These are phyloP conservation scores for Perca schrenkii DNA, from an alignment of 2,113 vertebrate species.

Conservation along the genomic window DNA sequence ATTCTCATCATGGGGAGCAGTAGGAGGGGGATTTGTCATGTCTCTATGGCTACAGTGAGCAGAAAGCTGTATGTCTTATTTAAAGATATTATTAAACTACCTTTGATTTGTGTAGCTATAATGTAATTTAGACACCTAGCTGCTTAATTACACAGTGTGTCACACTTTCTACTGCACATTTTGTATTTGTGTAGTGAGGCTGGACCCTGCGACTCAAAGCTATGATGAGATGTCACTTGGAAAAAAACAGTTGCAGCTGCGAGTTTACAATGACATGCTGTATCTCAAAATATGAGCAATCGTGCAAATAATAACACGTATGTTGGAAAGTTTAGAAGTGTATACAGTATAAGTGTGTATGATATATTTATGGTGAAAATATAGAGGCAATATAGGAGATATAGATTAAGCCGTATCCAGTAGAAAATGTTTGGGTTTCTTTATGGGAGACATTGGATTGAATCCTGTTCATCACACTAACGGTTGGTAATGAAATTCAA, in stretches of 20 bases:
- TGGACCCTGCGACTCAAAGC: conserved; percentile 7
- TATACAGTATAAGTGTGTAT: too few relatives aligned
- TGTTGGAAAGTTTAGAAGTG: background rate
- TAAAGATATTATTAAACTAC: conserved; percentile 60
- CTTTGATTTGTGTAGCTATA: conserved; percentile 52
- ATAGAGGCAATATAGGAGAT: background rate
- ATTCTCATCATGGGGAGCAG: conserved; percentile 29
- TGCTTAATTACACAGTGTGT: conserved; percentile 51
- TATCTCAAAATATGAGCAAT: background rate
- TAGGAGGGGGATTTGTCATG: conserved; percentile 27
- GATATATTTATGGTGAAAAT: background rate
- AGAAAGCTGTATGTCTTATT: conserved; percentile 53
- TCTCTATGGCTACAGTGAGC: conserved; percentile 49
- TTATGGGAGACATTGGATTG: background rate
- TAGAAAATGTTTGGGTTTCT: background rate
- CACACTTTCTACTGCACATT: conserved; percentile 9
- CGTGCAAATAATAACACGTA: background rate
- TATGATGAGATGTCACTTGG: background rate
- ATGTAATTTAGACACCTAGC: conserved; percentile 61
- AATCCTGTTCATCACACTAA: background rate
- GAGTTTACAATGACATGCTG: background rate
- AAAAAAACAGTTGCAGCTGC: conserved; percentile 4
- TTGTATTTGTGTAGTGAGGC: conserved; percentile 9
- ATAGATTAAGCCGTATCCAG: background rate
- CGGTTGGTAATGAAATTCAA: background rate